Evolutionary conservation across 2,888 invertebrate genomes (phyloP), one percentile per base, ranked within the genome.

Genomic region (Tuta absoluta): DNA sequence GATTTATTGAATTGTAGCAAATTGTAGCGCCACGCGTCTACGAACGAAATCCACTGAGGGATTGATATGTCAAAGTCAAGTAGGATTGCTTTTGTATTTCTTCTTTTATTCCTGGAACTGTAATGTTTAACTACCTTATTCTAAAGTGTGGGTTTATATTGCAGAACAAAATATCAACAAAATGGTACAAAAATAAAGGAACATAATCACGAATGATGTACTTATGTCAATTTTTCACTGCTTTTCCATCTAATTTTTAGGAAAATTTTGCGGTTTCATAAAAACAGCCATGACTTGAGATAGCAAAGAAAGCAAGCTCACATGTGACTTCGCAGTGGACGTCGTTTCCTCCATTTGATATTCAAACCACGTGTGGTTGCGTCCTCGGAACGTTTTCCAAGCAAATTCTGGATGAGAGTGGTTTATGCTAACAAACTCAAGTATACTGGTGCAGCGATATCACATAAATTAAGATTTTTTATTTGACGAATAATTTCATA

Each of bases 31-130:
- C 51, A 53, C 51, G 23, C 23, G 23, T 10, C 12, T 53, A 3
- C 23, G 2, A 4, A 14, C 23, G 14, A 14, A 53, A 53, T 23
- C 51, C 51, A 53, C 51, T 14, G 14, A 53, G 51, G 23, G 23
- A 53, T 53, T 23, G 21, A 14, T 53, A 49, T 53, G 23, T 53
- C 51, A 53, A 53, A 3, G 51, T 53, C 51, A 53, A 53, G 24
- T 14, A 14, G 51, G 23, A 14, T 14, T 45, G 45, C 45, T 53
- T 23, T 2, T 14, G 23, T 23, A 23, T 23, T 53, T 23, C 51
- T 21, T 51, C 51, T 21, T 11, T 2, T 21, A 11, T 21, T 28
- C 7, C 10, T 33, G 33, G 4, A 8, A 8, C 10, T 33, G 33
- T 33, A 8, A 8, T 33, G 33, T 33, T 10, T 33, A 33, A 7